A percentile compares a stretch with the other conserved stretches of the same genome.
Evolutionary conservation across 2,113 vertebrate genomes (phyloP).

Genomic region (Pagrus major): DNA sequence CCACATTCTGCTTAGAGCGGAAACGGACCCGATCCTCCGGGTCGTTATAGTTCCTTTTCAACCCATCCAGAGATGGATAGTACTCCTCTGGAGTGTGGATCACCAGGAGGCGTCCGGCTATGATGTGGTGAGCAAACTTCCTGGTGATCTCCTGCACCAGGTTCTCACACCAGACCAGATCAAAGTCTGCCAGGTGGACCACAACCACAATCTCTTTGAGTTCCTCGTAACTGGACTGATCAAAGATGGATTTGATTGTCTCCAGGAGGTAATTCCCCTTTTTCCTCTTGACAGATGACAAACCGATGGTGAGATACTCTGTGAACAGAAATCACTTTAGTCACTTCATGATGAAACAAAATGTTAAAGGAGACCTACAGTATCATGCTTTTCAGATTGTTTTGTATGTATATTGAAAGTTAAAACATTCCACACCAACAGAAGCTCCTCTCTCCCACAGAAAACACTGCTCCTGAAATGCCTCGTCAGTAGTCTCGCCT

Average conservation of each 20-base stretch:
- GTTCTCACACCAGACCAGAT: slow-evolving; percentile 92
- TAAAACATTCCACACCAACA: no score
- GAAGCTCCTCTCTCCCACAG: no score
- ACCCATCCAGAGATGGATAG: slow-evolving; percentile 93
- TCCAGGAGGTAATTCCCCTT: slow-evolving; percentile 94
- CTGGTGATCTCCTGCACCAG: slow-evolving; percentile 95
- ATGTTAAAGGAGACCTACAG: not conserved
- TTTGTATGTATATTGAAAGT: no score
- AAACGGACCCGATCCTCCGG: slow-evolving; percentile 96
- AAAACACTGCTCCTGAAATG: no score
- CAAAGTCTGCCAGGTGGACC: slow-evolving; percentile 95
- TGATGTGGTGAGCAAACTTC: slow-evolving; percentile 98
- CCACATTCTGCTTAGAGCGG: slow-evolving; percentile 98
- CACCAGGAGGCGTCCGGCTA: slow-evolving; percentile 93
- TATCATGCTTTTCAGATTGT: no score
- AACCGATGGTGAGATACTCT: slow-evolving; percentile 94
- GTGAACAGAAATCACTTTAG: slow-evolving; percentile 57
- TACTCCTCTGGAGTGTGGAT: slow-evolving; percentile 95
- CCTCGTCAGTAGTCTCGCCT: no score
- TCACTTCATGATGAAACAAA: not conserved
- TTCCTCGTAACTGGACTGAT: slow-evolving; percentile 96
- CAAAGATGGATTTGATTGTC: slow-evolving; percentile 96
- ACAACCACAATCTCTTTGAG: slow-evolving; percentile 94
- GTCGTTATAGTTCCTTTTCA: slow-evolving; percentile 99
- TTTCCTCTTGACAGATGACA: slow-evolving; percentile 94